Evolutionary conservation across 2,888 invertebrate genomes (phyloP).

Genomic region (Melanophora roralis): DNA sequence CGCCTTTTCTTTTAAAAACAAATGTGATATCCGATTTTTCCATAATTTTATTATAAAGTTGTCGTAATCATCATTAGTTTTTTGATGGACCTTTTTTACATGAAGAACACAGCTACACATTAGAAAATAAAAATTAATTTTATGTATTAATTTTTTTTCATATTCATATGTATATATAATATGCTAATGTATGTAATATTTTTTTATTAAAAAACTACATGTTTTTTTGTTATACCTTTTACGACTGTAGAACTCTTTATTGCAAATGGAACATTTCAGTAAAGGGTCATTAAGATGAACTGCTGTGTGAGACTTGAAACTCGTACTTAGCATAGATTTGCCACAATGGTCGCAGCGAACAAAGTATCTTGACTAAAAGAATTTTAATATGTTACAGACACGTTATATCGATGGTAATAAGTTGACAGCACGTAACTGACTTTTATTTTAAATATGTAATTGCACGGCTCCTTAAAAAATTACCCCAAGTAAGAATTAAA

Average conservation of each 20-base stretch:
- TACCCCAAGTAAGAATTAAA: too few species aligned
- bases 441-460: too few species aligned
- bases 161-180: background rate
- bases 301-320: slow-evolving; percentile 44
- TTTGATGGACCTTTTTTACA: slow-evolving; percentile 37
- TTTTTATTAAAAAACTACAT: too few species aligned
- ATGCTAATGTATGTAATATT: too few species aligned
- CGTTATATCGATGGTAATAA: too few species aligned
- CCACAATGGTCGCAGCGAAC: slow-evolving; percentile 47
- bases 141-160: background rate
- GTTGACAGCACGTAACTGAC: too few species aligned
- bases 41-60: slow-evolving; percentile 28
- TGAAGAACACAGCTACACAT: slow-evolving; percentile 40
- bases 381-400: background rate
- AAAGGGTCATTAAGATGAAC: slow-evolving; percentile 45
- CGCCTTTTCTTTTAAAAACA: slow-evolving; percentile 37
- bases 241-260: slow-evolving; percentile 41
- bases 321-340: slow-evolving; percentile 30
- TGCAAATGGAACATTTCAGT: slow-evolving; percentile 43
- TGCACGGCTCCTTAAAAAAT: too few species aligned
- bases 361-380: slow-evolving; percentile 30
- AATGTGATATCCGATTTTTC: slow-evolving; percentile 44
- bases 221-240: slow-evolving; percentile 2
- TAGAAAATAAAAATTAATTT: background rate
- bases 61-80: slow-evolving; percentile 34